phyloP scores from a whole-genome alignment of 1,140 invertebrate genomes.

The Delia radicum region DNA sequence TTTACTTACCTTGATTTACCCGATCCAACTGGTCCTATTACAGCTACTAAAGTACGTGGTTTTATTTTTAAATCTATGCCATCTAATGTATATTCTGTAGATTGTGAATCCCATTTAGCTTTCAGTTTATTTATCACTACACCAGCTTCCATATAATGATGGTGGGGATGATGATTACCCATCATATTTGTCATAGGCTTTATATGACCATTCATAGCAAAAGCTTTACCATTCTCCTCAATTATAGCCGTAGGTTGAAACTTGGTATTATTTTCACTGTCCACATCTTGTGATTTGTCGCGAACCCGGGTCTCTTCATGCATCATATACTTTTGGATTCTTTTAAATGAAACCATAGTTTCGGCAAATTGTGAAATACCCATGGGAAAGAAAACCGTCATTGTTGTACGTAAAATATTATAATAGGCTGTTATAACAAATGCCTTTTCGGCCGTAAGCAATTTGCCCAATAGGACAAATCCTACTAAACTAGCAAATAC shows the following conservation, averaged over 20 bases:
- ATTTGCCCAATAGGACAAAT: constrained; percentile 68
- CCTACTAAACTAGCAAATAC: constrained; percentile 76
- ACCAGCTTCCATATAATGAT: constrained; percentile 33
- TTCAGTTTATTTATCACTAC: constrained; percentile 45
- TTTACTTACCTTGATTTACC: constrained; percentile 63
- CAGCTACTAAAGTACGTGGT: constrained; percentile 65
- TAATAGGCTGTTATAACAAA: constrained; percentile 73
- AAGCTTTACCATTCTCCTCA: constrained; percentile 28
- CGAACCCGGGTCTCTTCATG: constrained; percentile 63
- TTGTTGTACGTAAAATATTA: constrained; percentile 70
- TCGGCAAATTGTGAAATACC: constrained; percentile 69
- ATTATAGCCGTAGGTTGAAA: constrained; percentile 27
- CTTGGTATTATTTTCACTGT: constrained; percentile 37
- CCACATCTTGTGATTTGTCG: constrained; percentile 44
- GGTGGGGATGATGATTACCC: not conserved
- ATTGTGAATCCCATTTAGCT: constrained; percentile 48
- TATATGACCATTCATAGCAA: constrained; percentile 34
- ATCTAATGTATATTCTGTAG: constrained; percentile 59
- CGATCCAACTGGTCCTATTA: constrained; percentile 74
- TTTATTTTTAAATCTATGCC: constrained; percentile 66
- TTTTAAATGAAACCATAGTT: constrained; percentile 66
- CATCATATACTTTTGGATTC: constrained; percentile 70
- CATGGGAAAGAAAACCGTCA: constrained; percentile 74
- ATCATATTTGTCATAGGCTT: constrained; percentile 29
- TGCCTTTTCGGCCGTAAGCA: constrained; percentile 66